Evolutionary conservation across 1,140 invertebrate species (phyloP).

Genomic region (Hyles euphorbiae): DNA sequence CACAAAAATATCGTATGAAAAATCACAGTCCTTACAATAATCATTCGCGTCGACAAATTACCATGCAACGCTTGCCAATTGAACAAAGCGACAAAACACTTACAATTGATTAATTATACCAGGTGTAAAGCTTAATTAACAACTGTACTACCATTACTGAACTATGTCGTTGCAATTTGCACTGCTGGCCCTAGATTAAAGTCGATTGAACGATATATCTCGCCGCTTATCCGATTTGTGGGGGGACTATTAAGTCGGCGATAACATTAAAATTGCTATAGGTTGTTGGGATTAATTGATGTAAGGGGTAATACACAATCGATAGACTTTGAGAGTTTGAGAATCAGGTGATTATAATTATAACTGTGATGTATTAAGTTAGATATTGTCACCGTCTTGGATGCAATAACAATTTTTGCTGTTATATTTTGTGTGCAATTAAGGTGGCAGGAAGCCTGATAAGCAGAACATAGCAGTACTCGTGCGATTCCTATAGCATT

Average conservation of each 20-base stretch:
- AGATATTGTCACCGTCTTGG: too few species aligned
- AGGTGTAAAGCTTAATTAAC: slow-evolving; percentile 54
- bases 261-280: slow-evolving; percentile 4
- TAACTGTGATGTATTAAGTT: too few species aligned
- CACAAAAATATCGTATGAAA: too few species aligned
- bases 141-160: slow-evolving; percentile 20
- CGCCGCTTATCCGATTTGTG: slow-evolving; percentile 11
- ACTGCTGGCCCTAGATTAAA: slow-evolving; percentile 10
- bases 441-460: too few species aligned
- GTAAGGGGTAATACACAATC: background rate
- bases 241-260: slow-evolving; percentile 6
- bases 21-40: background rate
- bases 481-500: too few species aligned
- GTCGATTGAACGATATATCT: slow-evolving; percentile 28
- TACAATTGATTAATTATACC: slow-evolving; percentile 42
- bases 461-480: too few species aligned
- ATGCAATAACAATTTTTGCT: too few species aligned
- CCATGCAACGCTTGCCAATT: slow-evolving; percentile 9
- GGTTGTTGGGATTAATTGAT: background rate
- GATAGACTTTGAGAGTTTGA: background rate
- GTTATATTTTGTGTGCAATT: too few species aligned
- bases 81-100: slow-evolving; percentile 17
- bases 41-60: slow-evolving; percentile 2
- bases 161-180: slow-evolving; percentile 26
- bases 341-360: too few species aligned